Base-by-base conservation (phyloP, 2,797 vertebrate genomes). In the Enteromius anoplus region DNA sequence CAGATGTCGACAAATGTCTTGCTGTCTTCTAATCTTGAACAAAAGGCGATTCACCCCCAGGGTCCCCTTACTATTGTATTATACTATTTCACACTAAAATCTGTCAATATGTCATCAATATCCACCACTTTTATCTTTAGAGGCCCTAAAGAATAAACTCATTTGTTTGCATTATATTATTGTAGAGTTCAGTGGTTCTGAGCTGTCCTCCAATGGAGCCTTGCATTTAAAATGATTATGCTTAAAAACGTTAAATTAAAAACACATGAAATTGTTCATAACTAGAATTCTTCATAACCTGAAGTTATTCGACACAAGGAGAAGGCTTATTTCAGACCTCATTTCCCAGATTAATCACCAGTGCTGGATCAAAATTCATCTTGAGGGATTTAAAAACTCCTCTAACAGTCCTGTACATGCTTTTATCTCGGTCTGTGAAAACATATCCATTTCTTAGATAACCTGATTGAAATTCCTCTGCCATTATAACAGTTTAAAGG, bases 361-460 rank as follows among this genome's bases (percentile, higher is more conserved):
- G 65, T 45, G 51, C 9, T 58, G 42, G 80, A 73, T 81, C 58
- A 73, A 81, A 81, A 55, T 49, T 37, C 26, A 53, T 81, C 70
- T 45, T 51, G 4, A 4, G 70, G 53, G 79, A 81, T 45, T 49
- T 72, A 23, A 60, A 72, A 71, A 37, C 77, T 9, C 2, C 53
- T 80, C 14, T 40, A 62, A 69, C 45, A 79, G 21, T 32, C 23
- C 7, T 29, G 23, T 19, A 32, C 68, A 81, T 72, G 79, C 79
- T 72, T 81, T 81, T 60, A 70, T 81, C 66, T 60, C 53, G 47
- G 26, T 72, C 79, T 81, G 79, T 81, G 34, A 68, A 72, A 81
- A 29, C 78, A 51, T 71, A 69, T 71, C 65, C 17, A 42, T 69
- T 70, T 71, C 45, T 40, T 53, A 49, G 37, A 80, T 55, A 80